These are phyloP conservation scores for Agrochola lota DNA, from an alignment of 2,888 invertebrate species.

Conservation along the genomic window DNA sequence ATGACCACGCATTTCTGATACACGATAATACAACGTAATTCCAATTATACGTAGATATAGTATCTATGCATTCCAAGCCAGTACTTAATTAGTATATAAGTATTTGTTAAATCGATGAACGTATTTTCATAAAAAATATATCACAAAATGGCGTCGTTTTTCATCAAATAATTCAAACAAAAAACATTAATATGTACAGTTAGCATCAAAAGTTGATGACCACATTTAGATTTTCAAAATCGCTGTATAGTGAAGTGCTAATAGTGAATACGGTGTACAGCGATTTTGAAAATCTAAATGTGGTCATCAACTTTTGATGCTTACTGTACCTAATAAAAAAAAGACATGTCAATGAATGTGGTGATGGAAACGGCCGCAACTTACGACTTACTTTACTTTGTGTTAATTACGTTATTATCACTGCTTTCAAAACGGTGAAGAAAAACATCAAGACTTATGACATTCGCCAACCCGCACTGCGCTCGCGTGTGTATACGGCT, in stretches of 20 bases:
- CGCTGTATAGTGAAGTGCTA: too few relatives aligned
- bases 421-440: background rate
- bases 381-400: background rate
- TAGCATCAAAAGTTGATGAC: too few relatives aligned
- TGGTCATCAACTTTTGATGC: too few relatives aligned
- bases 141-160: background rate
- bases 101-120: slow-evolving; percentile 13
- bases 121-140: background rate
- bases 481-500: background rate
- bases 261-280: too few relatives aligned
- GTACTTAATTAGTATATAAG: slow-evolving; percentile 84
- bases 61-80: slow-evolving; percentile 78
- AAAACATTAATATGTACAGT: background rate
- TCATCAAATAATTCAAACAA: background rate
- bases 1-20: background rate
- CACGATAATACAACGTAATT: too few relatives aligned
- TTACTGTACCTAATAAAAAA: too few relatives aligned
- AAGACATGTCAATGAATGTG: background rate
- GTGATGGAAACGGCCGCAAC: background rate
- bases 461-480: too few relatives aligned
- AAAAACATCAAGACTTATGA: background rate
- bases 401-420: background rate
- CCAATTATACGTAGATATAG: slow-evolving; percentile 53
- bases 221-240: too few relatives aligned
- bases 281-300: too few relatives aligned